Conservation (phyloP, 2,113 vertebrate species). For the Paramormyrops kingsleyae region DNA sequence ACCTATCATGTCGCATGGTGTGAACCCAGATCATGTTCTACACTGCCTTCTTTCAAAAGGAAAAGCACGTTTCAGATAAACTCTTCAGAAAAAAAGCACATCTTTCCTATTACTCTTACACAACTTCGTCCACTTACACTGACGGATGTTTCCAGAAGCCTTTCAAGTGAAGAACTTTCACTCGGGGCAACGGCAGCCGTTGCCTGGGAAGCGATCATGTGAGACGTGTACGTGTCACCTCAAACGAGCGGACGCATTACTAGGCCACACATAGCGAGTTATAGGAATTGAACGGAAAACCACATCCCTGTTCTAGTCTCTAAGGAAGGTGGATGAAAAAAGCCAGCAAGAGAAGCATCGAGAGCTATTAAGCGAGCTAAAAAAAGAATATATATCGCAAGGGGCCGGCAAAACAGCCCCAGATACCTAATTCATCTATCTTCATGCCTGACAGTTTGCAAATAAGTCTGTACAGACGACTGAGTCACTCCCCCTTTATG, state of each 20-base stretch:
- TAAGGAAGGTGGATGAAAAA: background rate
- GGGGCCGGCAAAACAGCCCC: background rate
- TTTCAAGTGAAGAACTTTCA: background rate
- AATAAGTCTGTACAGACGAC: background rate
- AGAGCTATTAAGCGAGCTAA: background rate
- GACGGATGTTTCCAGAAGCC: background rate
- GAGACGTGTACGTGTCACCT: background rate
- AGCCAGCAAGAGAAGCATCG: background rate
- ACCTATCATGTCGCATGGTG: background rate
- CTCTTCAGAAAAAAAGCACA: background rate
- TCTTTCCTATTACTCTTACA: background rate
- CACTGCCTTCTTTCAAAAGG: background rate
- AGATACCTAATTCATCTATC: background rate
- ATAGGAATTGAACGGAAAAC: background rate
- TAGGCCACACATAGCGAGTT: background rate
- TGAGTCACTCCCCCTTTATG: background rate
- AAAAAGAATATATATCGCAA: background rate
- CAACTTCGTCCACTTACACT: background rate
- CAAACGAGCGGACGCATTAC: background rate
- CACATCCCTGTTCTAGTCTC: background rate
- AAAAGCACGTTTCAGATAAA: background rate
- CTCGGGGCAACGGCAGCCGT: background rate
- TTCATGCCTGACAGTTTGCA: background rate
- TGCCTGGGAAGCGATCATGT: background rate
- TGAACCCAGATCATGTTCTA: background rate